phyloP scores from a whole-genome alignment of 2,888 invertebrate genomes.

The Drosophila kambysellisi region DNA sequence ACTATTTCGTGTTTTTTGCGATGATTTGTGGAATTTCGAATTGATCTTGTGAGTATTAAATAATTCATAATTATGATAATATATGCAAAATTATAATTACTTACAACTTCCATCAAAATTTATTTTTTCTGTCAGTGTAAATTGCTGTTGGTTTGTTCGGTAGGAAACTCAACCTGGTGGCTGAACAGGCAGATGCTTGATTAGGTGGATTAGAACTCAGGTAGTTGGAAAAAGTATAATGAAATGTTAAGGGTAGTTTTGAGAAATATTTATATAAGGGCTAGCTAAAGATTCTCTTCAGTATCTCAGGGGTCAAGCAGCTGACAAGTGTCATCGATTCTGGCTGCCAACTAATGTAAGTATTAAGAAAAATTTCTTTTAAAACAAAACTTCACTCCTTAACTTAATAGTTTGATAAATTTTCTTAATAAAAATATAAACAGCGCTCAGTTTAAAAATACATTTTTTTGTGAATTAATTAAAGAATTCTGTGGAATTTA shows the following conservation, averaged over 20 bases:
- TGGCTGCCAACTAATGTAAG: neutral
- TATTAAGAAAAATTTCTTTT: neutral
- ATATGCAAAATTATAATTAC: neutral
- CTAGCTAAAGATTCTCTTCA: constrained; percentile 33
- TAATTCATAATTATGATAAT: too few relatives aligned
- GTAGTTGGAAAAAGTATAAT: neutral
- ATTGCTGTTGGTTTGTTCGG: neutral
- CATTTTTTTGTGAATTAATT: neutral
- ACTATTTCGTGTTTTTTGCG: too few relatives aligned
- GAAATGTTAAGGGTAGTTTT: constrained; percentile 20
- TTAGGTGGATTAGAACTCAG: constrained; percentile 1
- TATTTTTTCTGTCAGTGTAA: neutral
- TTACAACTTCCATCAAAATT: neutral
- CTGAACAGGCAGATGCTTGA: neutral
- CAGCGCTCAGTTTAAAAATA: neutral
- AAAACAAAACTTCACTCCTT: neutral
- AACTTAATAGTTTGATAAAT: neutral
- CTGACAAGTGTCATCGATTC: constrained; percentile 6
- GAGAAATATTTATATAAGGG: constrained; percentile 8
- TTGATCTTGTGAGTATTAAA: too few relatives aligned
- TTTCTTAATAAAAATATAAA: neutral
- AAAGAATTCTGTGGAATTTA: too few relatives aligned
- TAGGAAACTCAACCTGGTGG: neutral
- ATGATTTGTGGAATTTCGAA: too few relatives aligned
- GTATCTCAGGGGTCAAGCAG: constrained; percentile 19